Evolutionary conservation across 2,113 vertebrate species (phyloP).

Genomic region (Ophthalmolycus amberensis): DNA sequence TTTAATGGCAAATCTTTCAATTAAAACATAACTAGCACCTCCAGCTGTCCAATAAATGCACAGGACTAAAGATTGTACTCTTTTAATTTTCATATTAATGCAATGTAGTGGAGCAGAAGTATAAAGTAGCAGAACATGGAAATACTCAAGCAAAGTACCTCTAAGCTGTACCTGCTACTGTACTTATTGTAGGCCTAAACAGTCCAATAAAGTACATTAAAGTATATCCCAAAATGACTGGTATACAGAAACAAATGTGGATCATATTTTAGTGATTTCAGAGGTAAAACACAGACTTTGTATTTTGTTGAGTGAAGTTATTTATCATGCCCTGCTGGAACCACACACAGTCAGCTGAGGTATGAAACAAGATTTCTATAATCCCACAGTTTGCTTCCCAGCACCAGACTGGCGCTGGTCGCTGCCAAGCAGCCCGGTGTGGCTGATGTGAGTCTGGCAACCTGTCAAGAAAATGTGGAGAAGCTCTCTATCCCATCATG

Average conservation of each 20-base stretch:
- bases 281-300: not conserved
- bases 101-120: not conserved
- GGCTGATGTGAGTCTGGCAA: slow-evolving; percentile 60
- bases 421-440: slow-evolving; percentile 51
- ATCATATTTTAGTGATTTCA: slow-evolving; percentile 3
- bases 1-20: not conserved
- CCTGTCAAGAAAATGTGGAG: slow-evolving; percentile 55
- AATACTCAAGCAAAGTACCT: not conserved
- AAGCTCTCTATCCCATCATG: slow-evolving; percentile 54
- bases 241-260: not conserved
- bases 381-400: slow-evolving; percentile 50
- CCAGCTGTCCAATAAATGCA: not conserved
- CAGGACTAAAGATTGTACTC: not conserved
- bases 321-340: slow-evolving; percentile 18
- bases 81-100: not conserved
- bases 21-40: not conserved
- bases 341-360: slow-evolving; percentile 46
- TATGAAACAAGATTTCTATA: slow-evolving; percentile 41
- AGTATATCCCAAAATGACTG: not conserved
- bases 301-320: slow-evolving; percentile 2
- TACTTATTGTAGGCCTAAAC: not conserved
- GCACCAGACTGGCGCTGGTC: slow-evolving; percentile 15
- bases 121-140: not conserved
- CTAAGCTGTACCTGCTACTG: not conserved
- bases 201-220: not conserved